Conservation (phyloP, 2,797 vertebrate genomes). For the Chiroxiphia lanceolata region DNA sequence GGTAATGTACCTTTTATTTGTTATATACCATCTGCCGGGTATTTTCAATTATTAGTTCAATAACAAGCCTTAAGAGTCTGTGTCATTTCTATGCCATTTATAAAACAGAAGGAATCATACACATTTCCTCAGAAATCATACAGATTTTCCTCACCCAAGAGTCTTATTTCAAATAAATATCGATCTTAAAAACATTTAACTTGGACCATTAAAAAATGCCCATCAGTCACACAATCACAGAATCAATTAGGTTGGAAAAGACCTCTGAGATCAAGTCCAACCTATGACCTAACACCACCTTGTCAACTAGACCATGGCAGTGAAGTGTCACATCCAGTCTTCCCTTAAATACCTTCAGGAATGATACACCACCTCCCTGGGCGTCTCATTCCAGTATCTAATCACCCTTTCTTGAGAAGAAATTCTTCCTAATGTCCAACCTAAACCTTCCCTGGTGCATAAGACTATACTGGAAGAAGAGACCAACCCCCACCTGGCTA, state of each 20-base stretch:
- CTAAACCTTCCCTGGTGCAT: not conserved
- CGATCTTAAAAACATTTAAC: not conserved
- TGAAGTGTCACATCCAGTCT: not conserved
- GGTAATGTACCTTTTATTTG: not conserved
- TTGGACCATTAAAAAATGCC: not conserved
- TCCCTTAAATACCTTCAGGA: not conserved
- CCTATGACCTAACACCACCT: not conserved
- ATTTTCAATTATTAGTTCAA: not conserved
- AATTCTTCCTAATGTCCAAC: not conserved
- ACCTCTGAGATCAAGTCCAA: not conserved
- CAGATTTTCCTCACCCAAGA: not conserved
- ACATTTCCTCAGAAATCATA: not conserved
- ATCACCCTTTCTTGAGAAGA: not conserved
- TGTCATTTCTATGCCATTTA: not conserved
- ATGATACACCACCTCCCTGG: not conserved
- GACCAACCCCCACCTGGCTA: not conserved
- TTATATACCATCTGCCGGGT: not conserved
- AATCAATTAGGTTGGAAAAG: not conserved
- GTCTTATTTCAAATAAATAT: not conserved
- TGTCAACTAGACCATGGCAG: not conserved
- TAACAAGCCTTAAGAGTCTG: not conserved
- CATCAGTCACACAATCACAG: not conserved
- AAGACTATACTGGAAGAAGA: not conserved
- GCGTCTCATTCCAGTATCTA: not conserved
- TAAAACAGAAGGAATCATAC: not conserved